Evolutionary conservation across 2,113 vertebrate genomes (phyloP).

Genomic region (Excalfactoria chinensis): DNA sequence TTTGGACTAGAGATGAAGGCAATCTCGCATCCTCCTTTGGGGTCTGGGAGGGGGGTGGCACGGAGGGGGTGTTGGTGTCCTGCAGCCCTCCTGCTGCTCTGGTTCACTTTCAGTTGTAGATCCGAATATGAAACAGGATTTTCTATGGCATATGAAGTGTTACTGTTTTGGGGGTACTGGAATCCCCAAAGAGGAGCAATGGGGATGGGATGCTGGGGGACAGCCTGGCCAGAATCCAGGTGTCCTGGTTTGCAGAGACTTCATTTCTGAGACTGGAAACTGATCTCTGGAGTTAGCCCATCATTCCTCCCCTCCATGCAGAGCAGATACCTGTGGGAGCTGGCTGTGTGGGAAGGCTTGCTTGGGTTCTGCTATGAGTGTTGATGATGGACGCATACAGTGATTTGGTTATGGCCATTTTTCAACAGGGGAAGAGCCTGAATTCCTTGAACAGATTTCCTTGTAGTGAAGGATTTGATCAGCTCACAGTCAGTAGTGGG

Average conservation of each 20-base stretch:
- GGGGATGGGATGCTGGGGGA: neutral
- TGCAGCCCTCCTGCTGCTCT: neutral
- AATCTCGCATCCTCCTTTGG: neutral
- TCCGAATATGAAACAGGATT: neutral
- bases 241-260: neutral
- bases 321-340: neutral
- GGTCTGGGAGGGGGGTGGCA: neutral
- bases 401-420: neutral
- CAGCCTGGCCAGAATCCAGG: neutral
- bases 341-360: neutral
- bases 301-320: neutral
- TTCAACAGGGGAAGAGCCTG: neutral
- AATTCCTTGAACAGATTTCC: neutral
- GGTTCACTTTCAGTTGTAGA: neutral
- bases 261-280: neutral
- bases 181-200: neutral
- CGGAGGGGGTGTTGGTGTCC: neutral
- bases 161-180: neutral
- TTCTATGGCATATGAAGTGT: neutral
- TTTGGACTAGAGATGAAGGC: neutral
- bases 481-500: fast-evolving
- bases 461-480: fast-evolving
- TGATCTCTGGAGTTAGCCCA: neutral
- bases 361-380: neutral
- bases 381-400: neutral